Evolutionary conservation across 2,888 invertebrate genomes (phyloP).

Genomic region (Eupithecia inturbata): DNA sequence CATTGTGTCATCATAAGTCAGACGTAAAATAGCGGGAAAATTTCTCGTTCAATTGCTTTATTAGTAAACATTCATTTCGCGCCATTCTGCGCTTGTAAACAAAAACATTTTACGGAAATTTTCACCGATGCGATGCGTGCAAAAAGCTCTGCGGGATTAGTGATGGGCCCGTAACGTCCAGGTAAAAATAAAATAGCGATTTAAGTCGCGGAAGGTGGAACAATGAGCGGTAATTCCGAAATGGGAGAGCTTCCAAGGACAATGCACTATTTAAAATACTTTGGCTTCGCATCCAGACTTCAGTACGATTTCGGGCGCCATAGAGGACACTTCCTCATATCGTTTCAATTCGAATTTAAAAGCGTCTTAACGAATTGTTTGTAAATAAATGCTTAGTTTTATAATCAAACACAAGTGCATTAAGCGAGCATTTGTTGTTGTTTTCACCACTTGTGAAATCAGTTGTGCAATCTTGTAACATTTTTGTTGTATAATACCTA

Average conservation of each 20-base stretch:
- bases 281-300: slow-evolving; percentile 74
- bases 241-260: slow-evolving; percentile 76
- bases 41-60: slow-evolving; percentile 60
- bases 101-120: slow-evolving; percentile 68
- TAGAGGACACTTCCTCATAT: slow-evolving; percentile 66
- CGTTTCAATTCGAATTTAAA: slow-evolving; percentile 33
- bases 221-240: slow-evolving; percentile 63
- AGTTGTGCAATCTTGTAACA: slow-evolving; percentile 24
- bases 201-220: slow-evolving; percentile 56
- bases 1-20: slow-evolving; percentile 37
- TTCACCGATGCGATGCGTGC: slow-evolving; percentile 61
- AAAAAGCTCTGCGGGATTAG: slow-evolving; percentile 59
- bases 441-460: slow-evolving; percentile 31
- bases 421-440: slow-evolving; percentile 24
- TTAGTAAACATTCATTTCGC: slow-evolving; percentile 80
- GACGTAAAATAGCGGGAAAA: slow-evolving; percentile 64
- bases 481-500: slow-evolving; percentile 1
- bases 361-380: slow-evolving; percentile 61
- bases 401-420: slow-evolving; percentile 19
- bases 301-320: slow-evolving; percentile 78
- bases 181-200: slow-evolving; percentile 54
- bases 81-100: slow-evolving; percentile 76
- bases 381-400: slow-evolving; percentile 60
- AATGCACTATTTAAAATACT: slow-evolving; percentile 77
- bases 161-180: slow-evolving; percentile 43